A percentile compares a stretch with the other conserved stretches of the same genome.
Evolutionary conservation across 2,888 invertebrate species (phyloP).

Genomic region (Sarcophaga variegata): DNA sequence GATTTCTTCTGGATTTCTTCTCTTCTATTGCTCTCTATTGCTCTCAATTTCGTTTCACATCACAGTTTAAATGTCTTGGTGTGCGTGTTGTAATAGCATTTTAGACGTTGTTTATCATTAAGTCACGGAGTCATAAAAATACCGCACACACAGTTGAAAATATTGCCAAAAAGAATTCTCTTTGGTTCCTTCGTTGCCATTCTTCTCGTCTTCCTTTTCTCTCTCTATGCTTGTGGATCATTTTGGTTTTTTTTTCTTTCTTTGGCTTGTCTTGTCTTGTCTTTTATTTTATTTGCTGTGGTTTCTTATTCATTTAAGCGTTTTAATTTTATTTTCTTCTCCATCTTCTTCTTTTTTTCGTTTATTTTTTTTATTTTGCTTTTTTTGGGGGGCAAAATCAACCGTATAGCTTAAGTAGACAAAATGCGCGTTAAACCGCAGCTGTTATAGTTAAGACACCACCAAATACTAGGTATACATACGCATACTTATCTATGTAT

Average conservation of each 20-base stretch:
- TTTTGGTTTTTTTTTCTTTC: not conserved
- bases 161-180: not conserved
- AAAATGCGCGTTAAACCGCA: constrained; percentile 64
- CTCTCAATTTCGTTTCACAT: not conserved
- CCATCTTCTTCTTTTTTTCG: not conserved
- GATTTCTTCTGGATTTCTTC: not conserved
- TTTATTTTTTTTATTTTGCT: not conserved
- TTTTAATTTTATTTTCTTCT: not conserved
- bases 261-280: no score
- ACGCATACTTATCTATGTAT: no score
- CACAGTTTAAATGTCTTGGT: not conserved
- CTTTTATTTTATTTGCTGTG: constrained; percentile 16
- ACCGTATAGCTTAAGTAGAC: constrained; percentile 55
- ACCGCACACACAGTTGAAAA: constrained; percentile 32
- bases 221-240: not conserved
- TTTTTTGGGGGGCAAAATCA: not conserved
- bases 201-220: not conserved
- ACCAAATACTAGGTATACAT: constrained; percentile 18
- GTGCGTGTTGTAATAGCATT: not conserved
- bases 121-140: constrained; percentile 67
- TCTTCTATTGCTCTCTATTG: not conserved
- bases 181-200: constrained; percentile 32
- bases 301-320: constrained; percentile 13
- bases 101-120: constrained; percentile 51
- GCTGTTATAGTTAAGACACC: constrained; percentile 60